Evolutionary conservation across 2,888 invertebrate genomes (phyloP).

Genomic region (Melipona bicolor): DNA sequence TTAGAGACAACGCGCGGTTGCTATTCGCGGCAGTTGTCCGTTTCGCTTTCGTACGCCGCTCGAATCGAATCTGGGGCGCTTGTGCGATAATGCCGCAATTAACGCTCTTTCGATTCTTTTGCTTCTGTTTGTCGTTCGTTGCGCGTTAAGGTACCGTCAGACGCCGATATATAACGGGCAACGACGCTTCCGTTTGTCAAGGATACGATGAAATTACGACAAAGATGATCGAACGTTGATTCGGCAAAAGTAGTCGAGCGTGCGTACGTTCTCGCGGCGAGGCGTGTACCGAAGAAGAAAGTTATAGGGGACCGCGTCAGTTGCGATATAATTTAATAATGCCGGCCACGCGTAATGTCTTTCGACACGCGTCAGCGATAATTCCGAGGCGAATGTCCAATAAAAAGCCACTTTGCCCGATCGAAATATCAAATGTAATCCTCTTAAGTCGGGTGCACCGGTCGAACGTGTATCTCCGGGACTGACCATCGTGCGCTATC

Average conservation of each 20-base stretch:
- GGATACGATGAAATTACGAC: too few relatives aligned
- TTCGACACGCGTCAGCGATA: conserved; percentile 77
- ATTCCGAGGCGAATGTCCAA: conserved; percentile 77
- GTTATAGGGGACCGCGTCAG: conserved; percentile 58
- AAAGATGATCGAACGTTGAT: not conserved
- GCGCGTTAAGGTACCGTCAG: too few relatives aligned
- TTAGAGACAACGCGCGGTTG: conserved; percentile 1
- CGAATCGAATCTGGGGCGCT: conserved; percentile 27
- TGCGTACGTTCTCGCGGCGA: not conserved
- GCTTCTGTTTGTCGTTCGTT: not conserved
- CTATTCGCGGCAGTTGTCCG: conserved; percentile 26
- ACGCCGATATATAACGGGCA: too few relatives aligned
- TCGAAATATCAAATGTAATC: conserved; percentile 84
- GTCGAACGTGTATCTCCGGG: conserved; percentile 79
- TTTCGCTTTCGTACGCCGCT: not conserved
- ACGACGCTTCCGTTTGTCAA: too few relatives aligned
- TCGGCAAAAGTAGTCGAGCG: not conserved
- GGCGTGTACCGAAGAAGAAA: conserved; percentile 26
- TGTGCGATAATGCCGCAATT: conserved; percentile 33
- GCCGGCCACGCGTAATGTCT: conserved; percentile 68
- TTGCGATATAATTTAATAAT: conserved; percentile 72
- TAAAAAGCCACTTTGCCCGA: conserved; percentile 83
- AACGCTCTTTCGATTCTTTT: conserved; percentile 1
- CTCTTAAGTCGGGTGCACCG: conserved; percentile 79
- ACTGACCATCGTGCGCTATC: conserved; percentile 77